Base-by-base conservation (phyloP, 2,797 vertebrate species). In the Sardinella longiceps region DNA sequence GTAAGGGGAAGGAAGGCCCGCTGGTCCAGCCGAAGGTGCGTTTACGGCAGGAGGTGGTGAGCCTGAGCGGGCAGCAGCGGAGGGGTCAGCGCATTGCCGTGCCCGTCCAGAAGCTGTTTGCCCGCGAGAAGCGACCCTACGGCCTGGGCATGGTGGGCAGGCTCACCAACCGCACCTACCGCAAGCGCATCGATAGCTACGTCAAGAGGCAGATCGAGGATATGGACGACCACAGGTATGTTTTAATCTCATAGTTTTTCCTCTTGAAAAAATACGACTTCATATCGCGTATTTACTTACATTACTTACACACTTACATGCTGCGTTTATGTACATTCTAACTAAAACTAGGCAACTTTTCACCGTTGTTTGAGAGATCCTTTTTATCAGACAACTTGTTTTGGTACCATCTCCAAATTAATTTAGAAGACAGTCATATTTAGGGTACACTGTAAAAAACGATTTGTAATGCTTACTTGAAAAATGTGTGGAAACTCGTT, bases 181-280 rank as follows among this genome's bases (percentile, higher is more conserved):
- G 98, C 91, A 98, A 98, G 84, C 97, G 97, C 88, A 98, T 96
- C 5, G 97, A 99, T 95, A 99, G 98, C 93, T 97, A 96, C 0
- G 96, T 99, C 85, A 98, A 97, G 83, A 95, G 94, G 86, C 98
- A 99, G 95, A 99, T 99, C 0, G 97, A 99, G 91, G 98, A 99
- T 92, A 99, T 99, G 98, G 98, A 99, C 0, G 96, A 99, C 91
- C 97, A 99, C 95, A 97, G 98, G 98, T 97, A 80, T 83, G 63
- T 70, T 70, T 33, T 15, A 15, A 53, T 66, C n/a, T 30, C 12
- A 33, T 33, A 3, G 15, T 11, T 14, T 66, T 70, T 33, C 9
- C 33, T 30, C 28, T 30, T 30, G 11, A 2, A 12, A 3, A 66
- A 9, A 30, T 30, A 14, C 14, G 25, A 33, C 28, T 70, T 10